Evolutionary conservation across 2,113 vertebrate species (phyloP).

Genomic region (Microcebus murinus): DNA sequence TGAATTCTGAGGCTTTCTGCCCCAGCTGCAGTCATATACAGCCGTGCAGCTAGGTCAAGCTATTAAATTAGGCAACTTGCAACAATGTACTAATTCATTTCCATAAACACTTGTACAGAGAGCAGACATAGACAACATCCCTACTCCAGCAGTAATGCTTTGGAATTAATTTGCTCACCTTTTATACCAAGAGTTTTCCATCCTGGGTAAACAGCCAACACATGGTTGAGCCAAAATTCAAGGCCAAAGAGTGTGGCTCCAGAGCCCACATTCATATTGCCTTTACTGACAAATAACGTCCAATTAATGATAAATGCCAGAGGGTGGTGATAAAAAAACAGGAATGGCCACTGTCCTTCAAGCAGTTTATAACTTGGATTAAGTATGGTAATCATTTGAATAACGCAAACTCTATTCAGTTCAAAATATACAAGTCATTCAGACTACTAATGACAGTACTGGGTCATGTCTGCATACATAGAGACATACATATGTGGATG

Average conservation of each 20-base stretch:
- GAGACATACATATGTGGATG: not conserved
- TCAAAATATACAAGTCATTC: conserved; percentile 21
- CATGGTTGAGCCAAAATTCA: conserved; percentile 2
- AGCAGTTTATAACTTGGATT: conserved; percentile 22
- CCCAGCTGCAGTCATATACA: not conserved
- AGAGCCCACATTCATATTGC: not conserved
- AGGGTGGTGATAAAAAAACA: not conserved
- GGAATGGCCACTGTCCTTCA: not conserved
- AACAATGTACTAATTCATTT: conserved; percentile 9
- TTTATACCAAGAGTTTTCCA: conserved; percentile 20
- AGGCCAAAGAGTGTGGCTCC: not conserved
- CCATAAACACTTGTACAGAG: not conserved
- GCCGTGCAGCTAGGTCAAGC: not conserved
- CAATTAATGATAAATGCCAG: not conserved
- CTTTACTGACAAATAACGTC: not conserved
- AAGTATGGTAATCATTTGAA: conserved; percentile 21
- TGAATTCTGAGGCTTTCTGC: conserved; percentile 34
- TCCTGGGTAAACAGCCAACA: not conserved
- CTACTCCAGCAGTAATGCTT: not conserved
- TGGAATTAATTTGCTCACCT: conserved; percentile 49
- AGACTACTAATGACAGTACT: not conserved
- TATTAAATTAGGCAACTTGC: conserved; percentile 5
- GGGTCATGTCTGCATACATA: not conserved
- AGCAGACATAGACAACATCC: not conserved
- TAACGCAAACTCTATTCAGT: not conserved